Conservation (phyloP, 2,888 invertebrate genomes). For the Halictus ligatus region DNA sequence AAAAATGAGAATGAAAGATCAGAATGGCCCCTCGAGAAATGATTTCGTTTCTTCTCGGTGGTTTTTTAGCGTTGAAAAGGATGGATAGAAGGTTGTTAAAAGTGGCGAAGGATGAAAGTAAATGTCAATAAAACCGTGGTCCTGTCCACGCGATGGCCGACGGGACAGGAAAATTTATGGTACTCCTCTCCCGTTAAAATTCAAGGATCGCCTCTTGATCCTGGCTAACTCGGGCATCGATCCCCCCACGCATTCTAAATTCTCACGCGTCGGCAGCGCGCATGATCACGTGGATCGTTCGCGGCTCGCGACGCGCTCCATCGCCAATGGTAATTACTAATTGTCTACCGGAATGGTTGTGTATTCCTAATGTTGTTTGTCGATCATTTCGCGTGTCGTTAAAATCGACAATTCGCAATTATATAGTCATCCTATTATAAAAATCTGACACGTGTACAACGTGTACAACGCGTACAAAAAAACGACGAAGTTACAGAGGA, state of each 20-base stretch:
- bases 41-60: not conserved
- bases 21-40: not conserved
- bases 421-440: not conserved
- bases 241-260: not conserved
- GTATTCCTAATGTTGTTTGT: not conserved
- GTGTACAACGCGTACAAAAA: too few species aligned
- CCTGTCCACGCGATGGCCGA: not conserved
- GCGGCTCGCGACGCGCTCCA: not conserved
- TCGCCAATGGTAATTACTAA: not conserved
- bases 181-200: not conserved
- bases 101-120: not conserved
- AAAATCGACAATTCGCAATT: not conserved
- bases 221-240: not conserved
- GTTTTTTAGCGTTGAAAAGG: not conserved
- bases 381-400: not conserved
- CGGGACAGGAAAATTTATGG: not conserved
- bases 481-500: not conserved
- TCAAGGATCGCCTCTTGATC: not conserved
- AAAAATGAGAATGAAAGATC: too few species aligned
- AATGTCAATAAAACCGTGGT: not conserved
- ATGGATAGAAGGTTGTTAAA: not conserved
- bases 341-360: not conserved
- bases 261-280: not conserved
- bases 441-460: too few species aligned
- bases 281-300: not conserved